These are phyloP conservation scores for Channa striata DNA, from an alignment of 2,797 vertebrate species.

Conservation along the genomic window DNA sequence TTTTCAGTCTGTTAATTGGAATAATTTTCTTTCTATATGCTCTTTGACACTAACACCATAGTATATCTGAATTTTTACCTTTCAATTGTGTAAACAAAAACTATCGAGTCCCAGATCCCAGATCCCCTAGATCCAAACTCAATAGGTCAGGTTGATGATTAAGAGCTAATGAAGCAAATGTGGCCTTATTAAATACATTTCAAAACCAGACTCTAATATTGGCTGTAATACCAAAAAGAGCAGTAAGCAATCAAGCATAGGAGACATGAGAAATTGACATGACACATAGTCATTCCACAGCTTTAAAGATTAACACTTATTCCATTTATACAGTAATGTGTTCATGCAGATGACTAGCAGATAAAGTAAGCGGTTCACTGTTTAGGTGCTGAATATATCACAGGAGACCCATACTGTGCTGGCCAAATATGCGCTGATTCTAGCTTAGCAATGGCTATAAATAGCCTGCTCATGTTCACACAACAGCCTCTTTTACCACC, in stretches of 20 bases:
- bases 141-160: not conserved
- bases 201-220: conserved; percentile 9
- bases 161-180: conserved; percentile 13
- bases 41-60: not conserved
- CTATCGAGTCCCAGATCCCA: not conserved
- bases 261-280: conserved; percentile 6
- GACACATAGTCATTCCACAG: not conserved
- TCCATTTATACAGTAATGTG: not conserved
- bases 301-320: conserved; percentile 19
- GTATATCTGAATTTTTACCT: not conserved
- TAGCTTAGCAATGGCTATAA: conserved; percentile 62
- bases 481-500: conserved; percentile 78
- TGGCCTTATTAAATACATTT: conserved; percentile 7
- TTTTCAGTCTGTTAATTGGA: conserved; percentile 8
- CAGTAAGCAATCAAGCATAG: conserved; percentile 23
- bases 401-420: conserved; percentile 27
- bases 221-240: conserved; percentile 11
- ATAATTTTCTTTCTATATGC: conserved; percentile 7
- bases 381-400: conserved; percentile 16
- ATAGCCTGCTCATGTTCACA: conserved; percentile 67
- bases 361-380: conserved; percentile 14
- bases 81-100: not conserved
- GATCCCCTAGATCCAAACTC: conserved; percentile 18
- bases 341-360: conserved; percentile 22
- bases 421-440: conserved; percentile 44